phyloP scores from a whole-genome alignment of 1,140 invertebrate species.

The Panagrolaimus sp. region DNA sequence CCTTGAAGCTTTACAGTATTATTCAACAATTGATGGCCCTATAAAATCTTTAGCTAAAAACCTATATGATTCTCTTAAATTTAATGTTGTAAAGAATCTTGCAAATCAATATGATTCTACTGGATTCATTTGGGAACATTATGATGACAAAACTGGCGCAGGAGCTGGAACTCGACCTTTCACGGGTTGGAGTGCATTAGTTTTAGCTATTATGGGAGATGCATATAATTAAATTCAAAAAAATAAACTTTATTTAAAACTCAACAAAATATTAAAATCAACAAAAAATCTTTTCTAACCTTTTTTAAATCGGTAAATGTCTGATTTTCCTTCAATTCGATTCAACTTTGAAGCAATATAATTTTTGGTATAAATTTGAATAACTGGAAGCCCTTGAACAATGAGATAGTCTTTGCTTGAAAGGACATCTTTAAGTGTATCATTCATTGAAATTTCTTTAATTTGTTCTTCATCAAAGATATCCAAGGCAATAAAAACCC shows the following conservation, averaged over 20 bases:
- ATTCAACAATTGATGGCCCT: no score
- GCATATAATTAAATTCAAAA: no score
- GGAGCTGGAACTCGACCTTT: no score
- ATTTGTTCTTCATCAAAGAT: slow-evolving; percentile 32
- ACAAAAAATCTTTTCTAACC: neutral
- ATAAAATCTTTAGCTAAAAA: no score
- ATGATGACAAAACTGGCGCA: no score
- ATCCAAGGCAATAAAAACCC: slow-evolving; percentile 46
- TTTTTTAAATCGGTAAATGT: neutral
- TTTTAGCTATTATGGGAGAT: no score
- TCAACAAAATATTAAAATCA: slow-evolving; percentile 10
- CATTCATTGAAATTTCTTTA: slow-evolving; percentile 18
- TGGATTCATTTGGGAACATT: no score
- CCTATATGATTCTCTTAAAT: no score
- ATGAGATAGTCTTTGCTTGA: slow-evolving; percentile 32
- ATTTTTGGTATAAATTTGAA: slow-evolving; percentile 36
- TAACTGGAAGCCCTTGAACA: slow-evolving; percentile 39
- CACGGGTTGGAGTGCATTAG: no score
- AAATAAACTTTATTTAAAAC: neutral
- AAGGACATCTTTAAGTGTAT: slow-evolving; percentile 29
- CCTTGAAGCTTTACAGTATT: no score
- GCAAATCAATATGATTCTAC: no score
- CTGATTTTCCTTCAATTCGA: neutral
- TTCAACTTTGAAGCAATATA: neutral
- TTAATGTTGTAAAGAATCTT: no score